A percentile compares a stretch with the other conserved stretches of the same genome.
phyloP scores from a whole-genome alignment of 2,113 vertebrate species.

The Azemiops feae region DNA sequence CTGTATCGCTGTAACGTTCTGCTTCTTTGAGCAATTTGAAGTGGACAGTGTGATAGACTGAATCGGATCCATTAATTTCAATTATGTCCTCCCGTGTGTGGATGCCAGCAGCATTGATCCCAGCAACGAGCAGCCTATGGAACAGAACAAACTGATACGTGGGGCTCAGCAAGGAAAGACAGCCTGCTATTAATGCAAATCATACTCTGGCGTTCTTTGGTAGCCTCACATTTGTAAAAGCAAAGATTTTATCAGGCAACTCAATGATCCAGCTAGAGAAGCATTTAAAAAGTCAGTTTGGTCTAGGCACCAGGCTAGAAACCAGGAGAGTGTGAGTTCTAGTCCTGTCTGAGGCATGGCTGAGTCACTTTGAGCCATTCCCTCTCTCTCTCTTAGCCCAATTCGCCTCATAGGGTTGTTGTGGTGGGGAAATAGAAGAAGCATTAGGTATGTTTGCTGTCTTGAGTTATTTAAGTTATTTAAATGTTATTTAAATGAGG shows the following conservation, averaged over 20 bases:
- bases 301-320: background rate
- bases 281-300: background rate
- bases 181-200: background rate
- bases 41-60: background rate
- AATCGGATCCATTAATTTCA: conserved; percentile 20
- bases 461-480: background rate
- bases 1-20: background rate
- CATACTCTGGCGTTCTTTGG: background rate
- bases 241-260: background rate
- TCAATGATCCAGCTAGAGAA: background rate
- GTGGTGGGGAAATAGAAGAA: background rate
- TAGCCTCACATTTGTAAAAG: background rate
- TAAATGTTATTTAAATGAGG: background rate
- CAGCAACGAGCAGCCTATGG: background rate
- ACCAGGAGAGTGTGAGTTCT: background rate
- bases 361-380: background rate
- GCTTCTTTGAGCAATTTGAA: background rate
- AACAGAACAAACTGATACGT: conserved; percentile 4
- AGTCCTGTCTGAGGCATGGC: background rate
- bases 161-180: background rate
- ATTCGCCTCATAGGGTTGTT: background rate
- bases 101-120: background rate
- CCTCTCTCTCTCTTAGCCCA: background rate
- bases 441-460: background rate
- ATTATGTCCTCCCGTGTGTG: background rate